Evolutionary conservation across 2,888 invertebrate genomes (phyloP), one percentile per base, ranked within the genome.

Genomic region (Drosophila robusta): DNA sequence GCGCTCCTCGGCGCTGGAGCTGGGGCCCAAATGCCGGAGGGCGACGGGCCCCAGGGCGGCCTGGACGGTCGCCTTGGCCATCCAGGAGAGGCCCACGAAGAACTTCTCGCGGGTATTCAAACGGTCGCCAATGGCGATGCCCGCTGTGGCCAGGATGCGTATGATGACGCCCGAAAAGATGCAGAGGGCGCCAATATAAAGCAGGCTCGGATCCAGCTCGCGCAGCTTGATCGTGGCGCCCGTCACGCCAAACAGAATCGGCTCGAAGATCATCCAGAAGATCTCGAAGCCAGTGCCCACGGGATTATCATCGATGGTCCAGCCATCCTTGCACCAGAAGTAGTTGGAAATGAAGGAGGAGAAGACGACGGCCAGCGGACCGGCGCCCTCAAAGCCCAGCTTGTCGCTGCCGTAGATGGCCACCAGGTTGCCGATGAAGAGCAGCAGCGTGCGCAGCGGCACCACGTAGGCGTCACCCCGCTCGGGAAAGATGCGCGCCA

Each of bases 11-110:
- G 94, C 93, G 0, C 84, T 91, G 0, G 91, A 81, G 45, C 93
- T 91, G 39, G 83, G 88, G 54, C 80, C 91, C 0, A 96, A 93
- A 68, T 95, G 93, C 78, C 95, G 95, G 36, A 97, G 91, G 0
- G 96, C 95, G 0, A 96, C 95, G 0, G 97, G 96, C 0, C 95
- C 97, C 41, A 97, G 92, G 0, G 97, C 97, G 16, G 97, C 97
- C 94, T 98, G 98, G 0, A 99, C 98, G n/a, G 99, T 98, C 5
- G 98, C 99, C 93, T 99, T 99, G 1, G 98, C 97, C 95, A 98
- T 96, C 96, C 98, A 98, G 0, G 98, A 95, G 4, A 99, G 92
- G 0, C 98, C 95, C 18, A 98, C 96, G 91, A 99, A 99, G 70
- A 98, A 93, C 70, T 97, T 97, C 91, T 99, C 99, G 91, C 96